phyloP scores from a whole-genome alignment of 2,113 vertebrate genomes.

The Barbus barbus region DNA sequence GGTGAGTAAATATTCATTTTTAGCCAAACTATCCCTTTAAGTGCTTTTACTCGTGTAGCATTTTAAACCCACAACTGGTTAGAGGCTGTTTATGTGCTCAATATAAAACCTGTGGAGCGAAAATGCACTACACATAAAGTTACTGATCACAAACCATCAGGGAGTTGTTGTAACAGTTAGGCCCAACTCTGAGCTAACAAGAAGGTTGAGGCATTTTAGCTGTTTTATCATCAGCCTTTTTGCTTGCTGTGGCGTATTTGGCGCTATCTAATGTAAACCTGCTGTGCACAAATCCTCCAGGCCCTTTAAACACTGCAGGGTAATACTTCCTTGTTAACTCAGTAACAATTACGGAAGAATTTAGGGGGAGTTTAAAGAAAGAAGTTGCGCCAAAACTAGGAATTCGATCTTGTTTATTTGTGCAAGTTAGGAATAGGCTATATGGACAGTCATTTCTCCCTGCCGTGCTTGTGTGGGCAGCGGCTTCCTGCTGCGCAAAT shows the following conservation, averaged over 20 bases:
- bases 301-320: conserved; percentile 28
- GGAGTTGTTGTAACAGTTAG: neutral
- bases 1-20: too few relatives aligned
- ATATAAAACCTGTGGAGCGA: neutral
- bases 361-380: too few relatives aligned
- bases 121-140: neutral
- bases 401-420: neutral
- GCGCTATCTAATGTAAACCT: neutral
- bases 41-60: too few relatives aligned
- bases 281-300: neutral
- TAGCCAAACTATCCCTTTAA: too few relatives aligned
- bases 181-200: neutral
- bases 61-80: too few relatives aligned
- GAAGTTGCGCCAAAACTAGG: neutral
- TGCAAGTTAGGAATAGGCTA: neutral
- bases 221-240: too few relatives aligned
- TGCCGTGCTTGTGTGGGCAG: conserved; percentile 9
- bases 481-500: neutral
- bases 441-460: neutral
- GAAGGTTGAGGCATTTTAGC: too few relatives aligned
- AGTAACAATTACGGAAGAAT: too few relatives aligned
- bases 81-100: neutral
- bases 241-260: neutral
- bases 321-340: neutral
- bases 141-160: neutral